Evolutionary conservation across 1,140 invertebrate genomes (phyloP).

Genomic region (Drosophila biarmipes): DNA sequence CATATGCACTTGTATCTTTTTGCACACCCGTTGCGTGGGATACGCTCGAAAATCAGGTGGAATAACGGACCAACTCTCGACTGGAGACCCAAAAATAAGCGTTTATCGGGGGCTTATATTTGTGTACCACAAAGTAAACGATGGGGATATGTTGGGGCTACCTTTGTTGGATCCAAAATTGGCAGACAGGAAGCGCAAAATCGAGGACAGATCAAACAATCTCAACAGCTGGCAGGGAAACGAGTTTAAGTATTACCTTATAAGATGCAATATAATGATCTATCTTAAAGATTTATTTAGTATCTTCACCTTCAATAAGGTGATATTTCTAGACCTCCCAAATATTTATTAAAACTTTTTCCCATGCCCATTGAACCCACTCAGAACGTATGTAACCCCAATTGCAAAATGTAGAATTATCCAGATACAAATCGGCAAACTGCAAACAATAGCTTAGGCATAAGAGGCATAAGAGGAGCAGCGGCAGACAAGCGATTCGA

Average conservation of each 20-base stretch:
- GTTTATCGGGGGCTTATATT: constrained; percentile 17
- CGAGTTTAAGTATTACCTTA: neutral
- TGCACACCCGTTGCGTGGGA: constrained; percentile 6
- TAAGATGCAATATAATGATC: no score
- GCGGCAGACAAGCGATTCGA: constrained; percentile 3
- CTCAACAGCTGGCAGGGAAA: constrained; percentile 5
- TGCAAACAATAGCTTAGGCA: constrained; percentile 30
- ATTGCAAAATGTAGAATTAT: constrained; percentile 26
- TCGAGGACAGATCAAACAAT: constrained; percentile 6
- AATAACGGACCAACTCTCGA: constrained; percentile 22
- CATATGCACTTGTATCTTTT: constrained; percentile 29
- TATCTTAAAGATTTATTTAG: no score
- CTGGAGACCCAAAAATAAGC: constrained; percentile 18
- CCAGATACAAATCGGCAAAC: constrained; percentile 39
- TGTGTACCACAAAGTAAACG: neutral
- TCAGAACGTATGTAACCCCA: constrained; percentile 1
- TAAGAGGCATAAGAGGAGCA: constrained; percentile 23
- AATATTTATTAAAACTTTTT: no score
- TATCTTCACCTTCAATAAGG: no score
- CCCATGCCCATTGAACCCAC: constrained; percentile 3
- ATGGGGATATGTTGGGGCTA: neutral
- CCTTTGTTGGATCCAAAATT: constrained; percentile 13
- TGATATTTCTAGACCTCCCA: no score
- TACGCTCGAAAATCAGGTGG: constrained; percentile 26
- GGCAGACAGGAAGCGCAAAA: constrained; percentile 16